A percentile compares a stretch with the other conserved stretches of the same genome.
phyloP scores from a whole-genome alignment of 2,797 vertebrate genomes.

The Helicolenus hilgendorfi region DNA sequence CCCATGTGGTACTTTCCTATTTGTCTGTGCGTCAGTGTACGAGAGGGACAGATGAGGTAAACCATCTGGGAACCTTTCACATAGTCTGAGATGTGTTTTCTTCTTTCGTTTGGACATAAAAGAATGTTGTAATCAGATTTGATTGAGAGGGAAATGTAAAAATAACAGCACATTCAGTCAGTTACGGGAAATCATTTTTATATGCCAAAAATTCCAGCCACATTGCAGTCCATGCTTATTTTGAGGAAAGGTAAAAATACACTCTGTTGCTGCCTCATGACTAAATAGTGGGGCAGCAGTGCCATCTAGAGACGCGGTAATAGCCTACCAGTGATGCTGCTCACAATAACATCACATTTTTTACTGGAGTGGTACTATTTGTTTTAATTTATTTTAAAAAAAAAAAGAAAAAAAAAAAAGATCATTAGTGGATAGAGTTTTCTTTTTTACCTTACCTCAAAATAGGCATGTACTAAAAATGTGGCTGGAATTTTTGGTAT shows the following conservation, averaged over 20 bases:
- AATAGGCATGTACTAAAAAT: no score
- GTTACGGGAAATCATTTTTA: neutral
- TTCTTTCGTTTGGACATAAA: conserved; percentile 12
- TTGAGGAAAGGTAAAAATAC: neutral
- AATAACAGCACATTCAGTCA: conserved; percentile 6
- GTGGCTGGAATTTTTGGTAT: no score
- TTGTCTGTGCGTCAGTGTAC: neutral
- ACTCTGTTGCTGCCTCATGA: neutral
- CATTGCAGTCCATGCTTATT: conserved; percentile 1
- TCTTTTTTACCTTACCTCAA: no score
- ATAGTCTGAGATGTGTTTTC: neutral
- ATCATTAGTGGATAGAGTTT: no score
- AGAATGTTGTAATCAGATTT: conserved; percentile 14
- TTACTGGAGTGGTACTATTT: neutral
- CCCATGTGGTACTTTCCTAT: neutral
- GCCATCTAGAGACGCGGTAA: conserved; percentile 73
- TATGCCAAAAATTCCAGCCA: conserved; percentile 4
- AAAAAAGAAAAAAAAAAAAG: no score
- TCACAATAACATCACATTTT: neutral
- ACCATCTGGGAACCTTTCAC: conserved; percentile 72
- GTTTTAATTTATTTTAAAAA: no score
- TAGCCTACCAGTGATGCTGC: neutral
- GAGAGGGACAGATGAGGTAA: conserved; percentile 26
- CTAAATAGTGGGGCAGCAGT: conserved; percentile 57
- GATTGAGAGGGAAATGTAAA: conserved; percentile 11